Evolutionary conservation across 2,797 vertebrate species (phyloP), one percentile per base, ranked within the genome.

Genomic region (Acanthurus lineatus): DNA sequence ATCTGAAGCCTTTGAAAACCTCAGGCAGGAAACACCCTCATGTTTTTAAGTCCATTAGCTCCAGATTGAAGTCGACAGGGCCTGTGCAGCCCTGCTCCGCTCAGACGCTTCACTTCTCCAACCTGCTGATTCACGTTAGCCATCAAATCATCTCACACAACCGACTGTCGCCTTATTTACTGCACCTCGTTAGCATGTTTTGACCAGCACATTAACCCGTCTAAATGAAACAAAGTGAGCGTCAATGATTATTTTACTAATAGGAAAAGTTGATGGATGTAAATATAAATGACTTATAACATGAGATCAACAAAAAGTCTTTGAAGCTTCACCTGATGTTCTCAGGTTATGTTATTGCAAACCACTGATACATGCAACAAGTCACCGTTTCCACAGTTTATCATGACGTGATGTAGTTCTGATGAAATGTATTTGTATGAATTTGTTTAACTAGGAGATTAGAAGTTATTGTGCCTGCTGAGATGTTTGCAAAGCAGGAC

Each of bases 1-100:
- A 73, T 60, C 25, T 75, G 76, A 81, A 76, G 56, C 40, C 16
- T 60, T 44, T 78, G 70, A 61, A 70, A 79, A 79, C 74, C 75
- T 69, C 25, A 1, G 74, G 82, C 75, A n/a, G 35, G 20, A 25
- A 70, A 35, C 0, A 47, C 42, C 72, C 16, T 20, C 5, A 3
- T 62, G 63, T 60, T 68, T 78, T 38, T 51, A 71, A 66, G 69
- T 69, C 52, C 51, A 22, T 62, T 11, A 54, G 9, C 45, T 20
- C 0, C 0, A 63, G 47, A 82, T 85, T 69, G 19, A 71, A 80
- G 38, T 44, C 0, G 76, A 69, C 73, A 64, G 66, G 17, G 35
- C 20, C 49, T 19, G 9, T 48, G 32, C 48, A 25, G 57, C 32
- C 14, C 53, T 11, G 52, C 69, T 73, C 14, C 66, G 10, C 22